Evolutionary conservation across 2,888 invertebrate genomes (phyloP), one percentile per base, ranked within the genome.

Genomic region (Leptodirus hochenwartii): DNA sequence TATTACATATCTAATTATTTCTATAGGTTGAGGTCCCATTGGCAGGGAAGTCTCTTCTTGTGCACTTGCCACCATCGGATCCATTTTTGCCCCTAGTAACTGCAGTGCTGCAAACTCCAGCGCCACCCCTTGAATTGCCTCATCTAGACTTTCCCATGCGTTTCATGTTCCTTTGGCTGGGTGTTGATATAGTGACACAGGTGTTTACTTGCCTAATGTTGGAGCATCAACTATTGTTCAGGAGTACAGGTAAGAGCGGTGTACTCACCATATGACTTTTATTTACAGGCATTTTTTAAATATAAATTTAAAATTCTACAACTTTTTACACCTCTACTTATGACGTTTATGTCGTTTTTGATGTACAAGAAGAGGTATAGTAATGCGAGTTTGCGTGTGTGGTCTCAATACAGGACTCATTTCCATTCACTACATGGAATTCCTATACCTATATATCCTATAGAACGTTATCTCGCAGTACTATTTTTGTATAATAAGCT

Each of bases 151-250:
- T 87, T 55, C 74, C 91, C 1, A 55, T 98, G 35, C 69, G 84
- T 45, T 69, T 82, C 38, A 67, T 98, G 53, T 93, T 98, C 50
- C 64, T 73, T 29, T 72, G 82, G 53, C 62, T 99, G 35, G 87
- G 91, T 14, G 77, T 91, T 4, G 93, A 96, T 47, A 80, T 80
- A 51, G 78, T 93, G 30, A 70, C 98, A 37, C 84, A 88, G 49
- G 63, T 98, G 27, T 87, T 93, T 53, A 88, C 91, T 22, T 91
- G 95, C 59, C 79, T 95, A 28, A 62, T 98, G 15, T 61, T 98
- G 16, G 98, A 99, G 61, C 90, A 95, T 57, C 96, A 98, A 62
- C 80, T 98, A 36, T 66, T 99, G 23, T 64, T 99, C 14, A 76
- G 85, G 49, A 95, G 95, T 36, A 75, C 75, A 58, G 85, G 88